Base-by-base conservation (phyloP, 2,888 invertebrate species). In the Tromatobia lineatoria region DNA sequence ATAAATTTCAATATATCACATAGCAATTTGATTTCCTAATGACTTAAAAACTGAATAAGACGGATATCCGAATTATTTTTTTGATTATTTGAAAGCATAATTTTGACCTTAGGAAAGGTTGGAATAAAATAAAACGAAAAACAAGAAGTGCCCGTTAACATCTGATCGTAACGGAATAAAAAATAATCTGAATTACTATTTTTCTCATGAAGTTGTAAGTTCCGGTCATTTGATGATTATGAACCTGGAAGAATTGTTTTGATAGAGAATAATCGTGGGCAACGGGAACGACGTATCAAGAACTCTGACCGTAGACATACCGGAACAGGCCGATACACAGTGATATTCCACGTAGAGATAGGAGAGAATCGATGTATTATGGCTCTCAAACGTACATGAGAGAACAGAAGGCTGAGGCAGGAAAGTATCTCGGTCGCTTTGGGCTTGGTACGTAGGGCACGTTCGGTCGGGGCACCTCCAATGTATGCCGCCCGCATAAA, bases 401-500 rank as follows among this genome's bases (percentile, higher is more conserved):
- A 88, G 81, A 89, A 89, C 82, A 84, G 87, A 82, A 80, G 86
- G 59, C 66, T 71, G 82, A 87, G 74, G 75, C 69, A 82, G 85
- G 87, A 86, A 89, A 86, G 89, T 85, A 79, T 83, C 81, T 77
- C 75, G 64, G 88, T 89, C 89, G 88, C 88, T 84, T 87, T 57
- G 78, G 90, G 89, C 89, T 93, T 93, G 91, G 93, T 93, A 93
- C 91, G 93, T 93, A 88, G 89, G 90, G 90, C 93, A 93, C 93
- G 93, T 93, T 85, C 92, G 90, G 69, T 74, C 90, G 91, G 91
- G 90, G 83, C 91, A 88, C 89, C 91, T 90, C 90, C 93, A 91
- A 93, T 93, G 93, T 93, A 93, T 93, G 93, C 93, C 90, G 90
- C 90, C 91, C 92, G 93, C 93, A 93, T 93, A 93, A 93, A 91